Evolutionary conservation across 2,797 vertebrate species (phyloP).

Genomic region (Cynodonichthys magdalenae): DNA sequence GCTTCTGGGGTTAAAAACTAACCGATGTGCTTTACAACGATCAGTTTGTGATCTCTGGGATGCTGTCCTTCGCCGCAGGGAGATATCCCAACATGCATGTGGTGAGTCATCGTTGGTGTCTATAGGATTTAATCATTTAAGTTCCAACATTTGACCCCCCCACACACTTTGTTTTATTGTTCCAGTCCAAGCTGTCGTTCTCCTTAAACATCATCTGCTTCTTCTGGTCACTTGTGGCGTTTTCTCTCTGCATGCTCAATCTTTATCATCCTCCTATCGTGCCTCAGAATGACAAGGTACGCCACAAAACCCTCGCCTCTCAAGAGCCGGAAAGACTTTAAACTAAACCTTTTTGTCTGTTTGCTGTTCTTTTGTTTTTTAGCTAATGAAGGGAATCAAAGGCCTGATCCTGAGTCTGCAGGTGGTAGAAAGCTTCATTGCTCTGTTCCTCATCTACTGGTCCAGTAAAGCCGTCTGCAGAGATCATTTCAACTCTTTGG

Average conservation of each 20-base stretch:
- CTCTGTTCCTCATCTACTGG: slow-evolving; percentile 74
- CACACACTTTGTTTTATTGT: too few relatives aligned
- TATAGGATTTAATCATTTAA: too few relatives aligned
- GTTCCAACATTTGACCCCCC: neutral
- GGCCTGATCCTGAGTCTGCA: slow-evolving; percentile 50
- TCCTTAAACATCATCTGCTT: slow-evolving; percentile 76
- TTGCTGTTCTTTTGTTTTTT: neutral
- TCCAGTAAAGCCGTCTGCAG: slow-evolving; percentile 79
- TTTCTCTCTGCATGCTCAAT: accelerated
- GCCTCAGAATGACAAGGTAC: neutral
- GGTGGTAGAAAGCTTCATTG: slow-evolving; percentile 51
- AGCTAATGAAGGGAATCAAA: neutral
- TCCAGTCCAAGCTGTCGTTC: slow-evolving; percentile 78
- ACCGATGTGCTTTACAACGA: neutral
- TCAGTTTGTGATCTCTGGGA: slow-evolving; percentile 74
- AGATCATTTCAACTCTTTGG: slow-evolving; percentile 78
- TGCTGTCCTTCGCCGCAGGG: slow-evolving; percentile 72
- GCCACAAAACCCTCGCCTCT: accelerated
- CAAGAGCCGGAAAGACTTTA: neutral
- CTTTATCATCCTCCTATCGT: accelerated
- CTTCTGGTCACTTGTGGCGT: slow-evolving; percentile 56
- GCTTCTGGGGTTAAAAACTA: neutral
- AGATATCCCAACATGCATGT: slow-evolving; percentile 69
- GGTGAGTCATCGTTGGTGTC: too few relatives aligned
- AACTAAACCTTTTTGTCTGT: neutral